phyloP scores from a whole-genome alignment of 2,797 vertebrate species.

The Miichthys miiuy region DNA sequence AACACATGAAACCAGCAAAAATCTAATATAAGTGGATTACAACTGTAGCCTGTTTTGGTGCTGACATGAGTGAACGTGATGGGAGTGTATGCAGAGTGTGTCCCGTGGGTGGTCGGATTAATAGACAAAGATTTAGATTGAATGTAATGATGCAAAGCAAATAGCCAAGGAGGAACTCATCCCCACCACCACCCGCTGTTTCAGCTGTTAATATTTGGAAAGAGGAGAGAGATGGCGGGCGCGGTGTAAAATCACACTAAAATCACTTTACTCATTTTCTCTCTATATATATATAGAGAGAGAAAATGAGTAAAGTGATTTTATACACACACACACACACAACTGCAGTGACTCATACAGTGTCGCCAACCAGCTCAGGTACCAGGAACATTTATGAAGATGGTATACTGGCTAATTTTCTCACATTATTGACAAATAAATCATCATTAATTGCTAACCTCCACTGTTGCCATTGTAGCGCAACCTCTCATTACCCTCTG shows the following conservation, averaged over 20 bases:
- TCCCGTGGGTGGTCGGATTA: slow-evolving; percentile 56
- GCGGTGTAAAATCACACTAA: background rate
- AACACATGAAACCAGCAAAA: background rate
- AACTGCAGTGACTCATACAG: slow-evolving; percentile 2
- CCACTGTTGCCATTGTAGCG: background rate
- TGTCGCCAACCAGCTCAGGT: slow-evolving; percentile 11
- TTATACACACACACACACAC: background rate
- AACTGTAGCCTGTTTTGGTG: slow-evolving; percentile 27
- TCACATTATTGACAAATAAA: slow-evolving; percentile 23
- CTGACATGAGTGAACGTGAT: slow-evolving; percentile 23
- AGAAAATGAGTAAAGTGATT: too few relatives aligned
- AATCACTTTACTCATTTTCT: slow-evolving; percentile 1
- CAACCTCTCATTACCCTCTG: slow-evolving; percentile 32
- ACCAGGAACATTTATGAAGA: background rate
- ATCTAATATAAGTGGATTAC: slow-evolving; percentile 28
- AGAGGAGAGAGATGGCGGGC: slow-evolving; percentile 18
- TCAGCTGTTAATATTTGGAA: slow-evolving; percentile 64
- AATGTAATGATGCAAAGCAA: slow-evolving; percentile 69
- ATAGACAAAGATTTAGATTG: slow-evolving; percentile 69
- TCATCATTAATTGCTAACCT: slow-evolving; percentile 19
- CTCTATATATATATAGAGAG: background rate
- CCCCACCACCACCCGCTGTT: slow-evolving; percentile 45
- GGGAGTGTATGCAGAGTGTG: slow-evolving; percentile 17
- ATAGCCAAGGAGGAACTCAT: slow-evolving; percentile 38
- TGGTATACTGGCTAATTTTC: slow-evolving; percentile 2